Base-by-base conservation (phyloP, 2,888 invertebrate genomes). In the Leptopilina drosophilae region DNA sequence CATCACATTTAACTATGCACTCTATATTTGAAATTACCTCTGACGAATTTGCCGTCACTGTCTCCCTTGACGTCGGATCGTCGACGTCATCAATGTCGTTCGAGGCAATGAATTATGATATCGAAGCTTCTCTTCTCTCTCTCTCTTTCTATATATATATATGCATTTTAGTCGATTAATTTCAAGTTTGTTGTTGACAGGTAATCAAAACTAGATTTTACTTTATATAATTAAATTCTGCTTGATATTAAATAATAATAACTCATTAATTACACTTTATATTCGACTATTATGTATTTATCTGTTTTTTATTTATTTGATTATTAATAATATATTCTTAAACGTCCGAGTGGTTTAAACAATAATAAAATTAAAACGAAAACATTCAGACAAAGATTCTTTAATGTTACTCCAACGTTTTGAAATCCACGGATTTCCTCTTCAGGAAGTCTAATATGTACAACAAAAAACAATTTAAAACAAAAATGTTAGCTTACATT, bases 41-140 rank as follows among this genome's bases (percentile, higher is more conserved):
- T 69, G 69, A 69, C 49, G 69, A 69, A 69, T 69, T 53, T 69
- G 15, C 15, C 69, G 49, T 53, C 69, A 53, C 14, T 69, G 46
- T 15, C 46, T 46, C 14, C 3, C 20, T 53, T 69, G 69, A 69
- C 69, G 69, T 69, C 49, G 49, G 69, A 49, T 49, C n/a, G 9
- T 14, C 69, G 9, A 69, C 69, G 69, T 69, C 69, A 69, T 69
- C 26, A 26, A 69, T 69, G 49, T 53, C 53, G 26, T 69, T 26
- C 11, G 26, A 53, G 69, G 20, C 49, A 69, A 49, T 49, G 20
- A 69, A 69, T 69, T 69, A 26, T 26, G 14, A 14, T 49, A 26
- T 49, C 69, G 14, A 42, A 69, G 14, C 33, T 33, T 33, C 33
- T 33, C 33, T 33, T 33, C 33, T 33, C 5, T 5, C 33, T 33